Evolutionary conservation across 2,888 invertebrate genomes (phyloP), one percentile per base, ranked within the genome.

Genomic region (Shargacucullia verbasci): DNA sequence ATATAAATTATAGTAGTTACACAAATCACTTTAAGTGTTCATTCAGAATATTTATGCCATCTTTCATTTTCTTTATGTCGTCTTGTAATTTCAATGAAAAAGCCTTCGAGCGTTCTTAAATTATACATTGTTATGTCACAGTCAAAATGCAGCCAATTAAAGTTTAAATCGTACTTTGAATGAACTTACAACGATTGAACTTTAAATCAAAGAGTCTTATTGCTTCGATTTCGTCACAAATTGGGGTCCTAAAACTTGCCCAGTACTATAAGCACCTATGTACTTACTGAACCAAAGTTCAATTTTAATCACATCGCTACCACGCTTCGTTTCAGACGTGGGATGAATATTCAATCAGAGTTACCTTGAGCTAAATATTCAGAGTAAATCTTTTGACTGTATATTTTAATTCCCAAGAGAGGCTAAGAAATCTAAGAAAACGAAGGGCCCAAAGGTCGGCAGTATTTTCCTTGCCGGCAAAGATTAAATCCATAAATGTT

Each of bases 331-430:
- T 61, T 64, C 39, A 45, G 43, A 53, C 49, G 29, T 7, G 2
- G 31, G 1, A 14, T 73, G 65, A 73, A 70, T 67, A 77, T 70
- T 78, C 58, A 72, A 65, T 56, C 45, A 37, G 31, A 48, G 10
- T 12, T 20, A 34, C 25, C 13, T 46, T 46, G 5, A 44, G 52
- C 35, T 13, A 25, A 31, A 54, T 35, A 56, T 12, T 15, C 13
- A n/a, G 11, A 9, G 10, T 27, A 35, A 50, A 43, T 38, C 27
- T 33, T 33, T 46, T 39, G 35, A 34, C 5, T 25, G 63, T 15
- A 70, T 31, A 47, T 40, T 56, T 45, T 14, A 56, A 57, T 40
- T 37, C 11, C 2, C 13, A 27, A 10, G 4, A 9, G 12, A 44
- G 12, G 1, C 11, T 12, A 34, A 14, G n/a, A 20, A 46, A 35